Conservation (phyloP, 2,797 vertebrate genomes). For the Sebastes trivittatus region DNA sequence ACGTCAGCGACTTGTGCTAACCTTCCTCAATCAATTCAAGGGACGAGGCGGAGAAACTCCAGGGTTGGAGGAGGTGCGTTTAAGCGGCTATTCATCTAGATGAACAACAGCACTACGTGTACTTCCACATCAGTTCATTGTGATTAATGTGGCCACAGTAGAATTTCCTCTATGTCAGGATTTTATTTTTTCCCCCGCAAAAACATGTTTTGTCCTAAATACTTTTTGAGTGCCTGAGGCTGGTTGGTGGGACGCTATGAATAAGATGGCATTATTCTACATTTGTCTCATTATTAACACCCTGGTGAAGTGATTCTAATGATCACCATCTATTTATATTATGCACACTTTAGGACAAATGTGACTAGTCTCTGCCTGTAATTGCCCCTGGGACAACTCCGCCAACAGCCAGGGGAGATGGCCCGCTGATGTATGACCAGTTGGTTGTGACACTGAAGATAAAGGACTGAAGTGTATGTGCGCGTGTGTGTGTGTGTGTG, state of each 20-base stretch:
- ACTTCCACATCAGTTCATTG: constrained; percentile 6
- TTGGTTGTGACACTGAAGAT: constrained; percentile 37
- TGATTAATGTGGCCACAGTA: constrained; percentile 28
- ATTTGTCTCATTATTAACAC: constrained; percentile 27
- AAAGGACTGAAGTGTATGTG: constrained; percentile 1
- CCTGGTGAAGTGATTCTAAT: constrained; percentile 41
- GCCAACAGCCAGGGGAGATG: constrained; percentile 6
- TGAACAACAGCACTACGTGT: constrained; percentile 4
- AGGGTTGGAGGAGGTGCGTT: background rate
- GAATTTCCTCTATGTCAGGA: background rate
- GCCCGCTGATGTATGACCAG: constrained; percentile 32
- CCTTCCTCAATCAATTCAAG: constrained; percentile 27
- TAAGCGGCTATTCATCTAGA: constrained; percentile 25
- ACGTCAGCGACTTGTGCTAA: constrained; percentile 17
- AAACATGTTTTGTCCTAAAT: background rate
- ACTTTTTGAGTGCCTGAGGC: background rate
- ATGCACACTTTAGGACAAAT: constrained; percentile 39
- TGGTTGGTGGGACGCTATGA: background rate
- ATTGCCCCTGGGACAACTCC: constrained; percentile 27
- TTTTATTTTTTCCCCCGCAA: background rate
- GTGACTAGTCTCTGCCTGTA: constrained; percentile 26
- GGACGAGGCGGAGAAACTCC: background rate
- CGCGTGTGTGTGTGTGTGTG: background rate
- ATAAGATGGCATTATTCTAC: constrained; percentile 21
- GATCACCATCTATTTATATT: constrained; percentile 60